phyloP scores from a whole-genome alignment of 2,888 invertebrate species.

The Dichetophora obliterata region DNA sequence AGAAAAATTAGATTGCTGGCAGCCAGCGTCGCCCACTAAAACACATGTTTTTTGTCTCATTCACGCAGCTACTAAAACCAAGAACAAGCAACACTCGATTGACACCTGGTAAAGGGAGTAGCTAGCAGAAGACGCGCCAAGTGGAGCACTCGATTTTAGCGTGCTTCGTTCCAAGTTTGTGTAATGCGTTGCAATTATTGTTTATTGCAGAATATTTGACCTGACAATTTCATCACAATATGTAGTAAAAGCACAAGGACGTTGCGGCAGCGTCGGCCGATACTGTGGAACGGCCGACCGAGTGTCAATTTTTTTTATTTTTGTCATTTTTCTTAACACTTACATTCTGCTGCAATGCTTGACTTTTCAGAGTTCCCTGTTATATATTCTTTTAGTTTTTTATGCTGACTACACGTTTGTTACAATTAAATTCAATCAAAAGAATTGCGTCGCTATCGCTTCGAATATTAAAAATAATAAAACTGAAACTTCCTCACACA shows the following conservation, averaged over 20 bases:
- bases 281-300: neutral
- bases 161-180: too few species aligned
- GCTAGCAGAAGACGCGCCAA: neutral
- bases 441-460: constrained; percentile 6
- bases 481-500: constrained; percentile 25
- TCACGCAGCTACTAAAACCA: neutral
- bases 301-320: neutral
- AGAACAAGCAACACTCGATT: neutral
- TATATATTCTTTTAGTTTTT: neutral
- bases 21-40: constrained; percentile 4
- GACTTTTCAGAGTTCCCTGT: neutral
- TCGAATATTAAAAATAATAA: constrained; percentile 3
- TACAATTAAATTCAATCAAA: neutral
- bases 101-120: neutral
- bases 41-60: constrained; percentile 37
- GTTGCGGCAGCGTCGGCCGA: neutral
- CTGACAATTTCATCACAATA: too few species aligned
- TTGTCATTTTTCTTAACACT: constrained; percentile 15
- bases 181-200: too few species aligned
- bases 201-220: too few species aligned
- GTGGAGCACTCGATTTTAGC: neutral
- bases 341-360: constrained; percentile 21
- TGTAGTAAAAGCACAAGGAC: too few species aligned
- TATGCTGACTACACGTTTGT: neutral
- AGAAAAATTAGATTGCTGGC: neutral